Evolutionary conservation across 1,140 invertebrate species (phyloP).

Genomic region (Ephestia elutella): DNA sequence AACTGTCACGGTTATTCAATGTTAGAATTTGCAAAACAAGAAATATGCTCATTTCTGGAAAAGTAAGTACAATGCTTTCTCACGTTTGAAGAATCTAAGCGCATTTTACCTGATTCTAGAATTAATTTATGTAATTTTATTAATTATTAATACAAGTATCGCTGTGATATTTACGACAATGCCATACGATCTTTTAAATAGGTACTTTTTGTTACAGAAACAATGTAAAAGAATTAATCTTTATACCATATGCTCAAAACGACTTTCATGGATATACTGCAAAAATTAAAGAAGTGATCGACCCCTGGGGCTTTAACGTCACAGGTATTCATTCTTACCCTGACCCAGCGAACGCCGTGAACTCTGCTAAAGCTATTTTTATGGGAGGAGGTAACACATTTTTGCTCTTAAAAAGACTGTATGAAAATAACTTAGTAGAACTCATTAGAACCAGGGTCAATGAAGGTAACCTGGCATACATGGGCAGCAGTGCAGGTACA

Average conservation of each 20-base stretch:
- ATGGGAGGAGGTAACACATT: constrained; percentile 89
- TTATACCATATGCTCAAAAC: constrained; percentile 84
- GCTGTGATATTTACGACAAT: too few relatives aligned
- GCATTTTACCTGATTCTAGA: neutral
- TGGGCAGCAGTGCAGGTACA: constrained; percentile 87
- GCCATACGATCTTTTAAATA: too few relatives aligned
- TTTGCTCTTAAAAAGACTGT: constrained; percentile 80
- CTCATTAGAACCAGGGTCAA: constrained; percentile 78
- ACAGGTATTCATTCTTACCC: constrained; percentile 78
- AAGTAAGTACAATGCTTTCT: constrained; percentile 69
- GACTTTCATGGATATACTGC: constrained; percentile 81
- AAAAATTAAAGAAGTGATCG: constrained; percentile 77
- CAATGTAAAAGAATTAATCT: constrained; percentile 79
- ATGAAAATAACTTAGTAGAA: constrained; percentile 80
- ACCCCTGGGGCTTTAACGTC: constrained; percentile 79
- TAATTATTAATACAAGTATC: too few relatives aligned
- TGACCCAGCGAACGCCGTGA: constrained; percentile 75
- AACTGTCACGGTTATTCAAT: constrained; percentile 79
- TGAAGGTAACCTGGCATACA: constrained; percentile 81
- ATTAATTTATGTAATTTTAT: too few relatives aligned
- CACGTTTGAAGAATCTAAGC: too few relatives aligned
- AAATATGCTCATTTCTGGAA: constrained; percentile 77
- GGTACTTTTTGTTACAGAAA: constrained; percentile 68
- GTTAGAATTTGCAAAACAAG: constrained; percentile 80
- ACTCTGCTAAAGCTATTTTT: constrained; percentile 81